phyloP scores from a whole-genome alignment of 2,888 invertebrate species.

The Bombylius major region DNA sequence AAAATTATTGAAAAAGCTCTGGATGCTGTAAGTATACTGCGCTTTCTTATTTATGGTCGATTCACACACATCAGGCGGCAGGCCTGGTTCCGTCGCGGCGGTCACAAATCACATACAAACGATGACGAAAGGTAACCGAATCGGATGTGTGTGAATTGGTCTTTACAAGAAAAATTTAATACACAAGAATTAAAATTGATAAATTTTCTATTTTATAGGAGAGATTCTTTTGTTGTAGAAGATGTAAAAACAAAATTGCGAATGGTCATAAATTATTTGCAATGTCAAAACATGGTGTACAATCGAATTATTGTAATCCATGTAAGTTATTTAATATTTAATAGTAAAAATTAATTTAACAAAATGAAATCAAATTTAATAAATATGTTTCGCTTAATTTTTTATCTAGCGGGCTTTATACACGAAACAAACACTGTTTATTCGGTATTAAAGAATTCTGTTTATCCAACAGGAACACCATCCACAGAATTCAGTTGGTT shows the following conservation, averaged over 20 bases:
- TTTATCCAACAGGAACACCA: constrained; percentile 40
- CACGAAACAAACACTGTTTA: constrained; percentile 67
- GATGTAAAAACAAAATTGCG: constrained; percentile 45
- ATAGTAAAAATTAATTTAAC: not conserved
- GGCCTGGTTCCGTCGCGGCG: not conserved
- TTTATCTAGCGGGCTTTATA: constrained; percentile 47
- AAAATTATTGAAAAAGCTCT: constrained; percentile 29
- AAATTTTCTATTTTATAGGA: constrained; percentile 17
- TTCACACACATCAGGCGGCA: not conserved
- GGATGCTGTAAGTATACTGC: constrained; percentile 20
- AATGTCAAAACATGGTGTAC: constrained; percentile 69
- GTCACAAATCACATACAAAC: not conserved
- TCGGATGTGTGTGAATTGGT: not conserved
- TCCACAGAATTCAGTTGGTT: constrained; percentile 74
- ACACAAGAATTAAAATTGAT: not conserved
- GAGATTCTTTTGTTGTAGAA: constrained; percentile 44
- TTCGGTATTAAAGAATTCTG: constrained; percentile 38
- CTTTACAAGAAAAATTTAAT: not conserved
- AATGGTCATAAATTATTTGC: constrained; percentile 59
- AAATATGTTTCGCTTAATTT: too few relatives aligned
- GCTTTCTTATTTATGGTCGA: not conserved
- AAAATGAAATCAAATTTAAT: too few relatives aligned
- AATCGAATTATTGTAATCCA: constrained; percentile 70
- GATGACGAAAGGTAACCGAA: not conserved
- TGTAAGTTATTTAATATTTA: constrained; percentile 25